phyloP scores from a whole-genome alignment of 2,797 vertebrate species.

The Gorsachius magnificus region DNA sequence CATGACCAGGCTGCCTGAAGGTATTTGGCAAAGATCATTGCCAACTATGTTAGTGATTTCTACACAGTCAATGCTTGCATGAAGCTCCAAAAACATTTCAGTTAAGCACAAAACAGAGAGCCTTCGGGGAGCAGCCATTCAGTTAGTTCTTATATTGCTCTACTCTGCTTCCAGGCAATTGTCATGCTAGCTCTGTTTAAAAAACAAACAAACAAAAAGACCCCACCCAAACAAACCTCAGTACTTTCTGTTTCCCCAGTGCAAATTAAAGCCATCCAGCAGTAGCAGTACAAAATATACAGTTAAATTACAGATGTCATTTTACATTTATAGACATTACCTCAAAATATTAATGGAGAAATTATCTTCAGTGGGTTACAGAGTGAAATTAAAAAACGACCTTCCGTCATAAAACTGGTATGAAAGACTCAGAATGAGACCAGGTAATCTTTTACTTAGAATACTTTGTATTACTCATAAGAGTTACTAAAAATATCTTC shows the following conservation, averaged over 20 bases:
- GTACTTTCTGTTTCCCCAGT: neutral
- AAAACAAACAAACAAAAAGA: neutral
- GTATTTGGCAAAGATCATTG: neutral
- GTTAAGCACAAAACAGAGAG: neutral
- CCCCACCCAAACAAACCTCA: neutral
- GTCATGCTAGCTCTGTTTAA: neutral
- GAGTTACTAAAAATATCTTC: neutral
- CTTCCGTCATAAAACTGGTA: neutral
- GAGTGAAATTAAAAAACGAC: neutral
- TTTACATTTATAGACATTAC: neutral
- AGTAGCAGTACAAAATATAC: neutral
- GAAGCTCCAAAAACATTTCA: neutral
- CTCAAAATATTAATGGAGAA: neutral
- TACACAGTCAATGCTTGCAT: neutral
- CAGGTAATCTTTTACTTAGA: neutral
- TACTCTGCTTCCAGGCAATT: neutral
- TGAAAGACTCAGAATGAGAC: neutral
- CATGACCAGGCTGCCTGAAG: neutral
- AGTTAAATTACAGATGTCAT: neutral
- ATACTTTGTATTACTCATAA: fast-evolving
- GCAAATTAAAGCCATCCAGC: neutral
- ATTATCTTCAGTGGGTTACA: neutral
- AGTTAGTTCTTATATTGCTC: too few species aligned
- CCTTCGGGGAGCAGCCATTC: neutral
- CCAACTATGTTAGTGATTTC: neutral